phyloP scores from a whole-genome alignment of 2,797 vertebrate species.

The Dicrostonyx torquatus region DNA sequence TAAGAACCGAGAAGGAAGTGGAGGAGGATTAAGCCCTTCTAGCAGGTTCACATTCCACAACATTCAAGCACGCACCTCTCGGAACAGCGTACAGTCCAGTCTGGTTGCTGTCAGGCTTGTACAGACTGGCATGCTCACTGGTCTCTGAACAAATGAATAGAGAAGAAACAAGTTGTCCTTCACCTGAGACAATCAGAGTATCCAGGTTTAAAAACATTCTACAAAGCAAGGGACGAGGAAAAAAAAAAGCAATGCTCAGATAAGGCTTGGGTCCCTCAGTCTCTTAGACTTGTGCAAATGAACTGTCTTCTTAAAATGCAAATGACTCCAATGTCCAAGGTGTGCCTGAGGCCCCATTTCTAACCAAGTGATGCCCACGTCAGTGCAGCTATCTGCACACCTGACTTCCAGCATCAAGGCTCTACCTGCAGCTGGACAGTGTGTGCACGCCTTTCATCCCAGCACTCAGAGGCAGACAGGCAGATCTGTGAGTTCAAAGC shows the following conservation, averaged over 20 bases:
- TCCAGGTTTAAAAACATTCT: background rate
- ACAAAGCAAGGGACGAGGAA: background rate
- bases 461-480: background rate
- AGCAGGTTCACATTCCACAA: background rate
- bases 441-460: background rate
- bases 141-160: background rate
- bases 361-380: rapidly evolving
- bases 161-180: background rate
- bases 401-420: background rate
- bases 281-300: background rate
- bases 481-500: background rate
- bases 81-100: background rate
- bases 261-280: background rate
- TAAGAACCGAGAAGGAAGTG: background rate
- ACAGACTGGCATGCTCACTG: background rate
- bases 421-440: background rate
- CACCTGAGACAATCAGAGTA: background rate
- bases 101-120: background rate
- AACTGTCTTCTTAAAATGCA: background rate
- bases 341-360: background rate
- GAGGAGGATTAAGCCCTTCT: background rate
- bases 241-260: background rate
- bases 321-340: background rate
- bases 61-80: background rate
- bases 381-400: background rate